Evolutionary conservation across 2,797 vertebrate genomes (phyloP).

Genomic region (Catharus ustulatus): DNA sequence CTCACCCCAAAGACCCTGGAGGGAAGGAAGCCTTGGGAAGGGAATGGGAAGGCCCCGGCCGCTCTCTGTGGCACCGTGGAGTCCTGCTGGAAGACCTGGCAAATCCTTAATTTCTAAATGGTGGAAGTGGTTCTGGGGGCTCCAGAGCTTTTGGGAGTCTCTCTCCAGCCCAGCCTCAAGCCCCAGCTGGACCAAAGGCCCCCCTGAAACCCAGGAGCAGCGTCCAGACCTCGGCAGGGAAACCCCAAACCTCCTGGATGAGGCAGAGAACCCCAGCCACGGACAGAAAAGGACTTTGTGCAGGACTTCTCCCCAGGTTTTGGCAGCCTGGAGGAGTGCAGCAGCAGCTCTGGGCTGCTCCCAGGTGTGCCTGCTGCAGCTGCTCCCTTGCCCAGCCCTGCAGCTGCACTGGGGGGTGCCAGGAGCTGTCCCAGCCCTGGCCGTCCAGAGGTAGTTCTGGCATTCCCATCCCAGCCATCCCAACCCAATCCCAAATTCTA

Average conservation of each 20-base stretch:
- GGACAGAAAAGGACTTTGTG: neutral
- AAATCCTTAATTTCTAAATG: neutral
- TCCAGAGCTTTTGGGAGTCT: neutral
- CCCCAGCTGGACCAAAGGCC: neutral
- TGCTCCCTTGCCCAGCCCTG: neutral
- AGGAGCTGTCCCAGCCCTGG: neutral
- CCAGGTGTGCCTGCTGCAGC: neutral
- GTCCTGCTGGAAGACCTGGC: neutral
- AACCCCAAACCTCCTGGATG: neutral
- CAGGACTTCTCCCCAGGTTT: neutral
- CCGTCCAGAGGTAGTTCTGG: slow-evolving; percentile 75
- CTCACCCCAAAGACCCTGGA: slow-evolving; percentile 36
- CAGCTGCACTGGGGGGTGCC: neutral
- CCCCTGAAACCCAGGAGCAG: neutral
- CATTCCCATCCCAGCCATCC: slow-evolving; percentile 29
- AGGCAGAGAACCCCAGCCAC: neutral
- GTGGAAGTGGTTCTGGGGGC: neutral
- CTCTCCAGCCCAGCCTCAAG: slow-evolving; percentile 1
- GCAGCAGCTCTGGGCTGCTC: neutral
- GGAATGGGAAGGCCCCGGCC: slow-evolving; percentile 30
- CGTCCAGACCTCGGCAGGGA: neutral
- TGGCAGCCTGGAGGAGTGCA: neutral
- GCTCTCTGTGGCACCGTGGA: slow-evolving; percentile 22
- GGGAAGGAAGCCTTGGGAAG: neutral
- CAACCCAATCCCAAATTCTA: slow-evolving; percentile 42